Conservation (phyloP, 35 echinoderm and acorn worm species). For the Hemicentrotus pulcherrimus region DNA sequence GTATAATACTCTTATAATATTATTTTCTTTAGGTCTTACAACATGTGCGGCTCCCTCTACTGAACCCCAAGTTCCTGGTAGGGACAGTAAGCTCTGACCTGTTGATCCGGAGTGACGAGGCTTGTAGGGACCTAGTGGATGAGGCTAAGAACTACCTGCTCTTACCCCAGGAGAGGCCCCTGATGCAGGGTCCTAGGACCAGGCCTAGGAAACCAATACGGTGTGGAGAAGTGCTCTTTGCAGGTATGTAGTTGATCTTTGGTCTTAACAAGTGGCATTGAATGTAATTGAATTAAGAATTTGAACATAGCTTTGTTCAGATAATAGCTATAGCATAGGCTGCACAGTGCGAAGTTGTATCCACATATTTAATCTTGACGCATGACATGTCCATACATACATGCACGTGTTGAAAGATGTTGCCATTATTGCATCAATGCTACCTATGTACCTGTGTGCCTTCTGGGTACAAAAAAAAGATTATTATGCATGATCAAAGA, state of each 20-base stretch:
- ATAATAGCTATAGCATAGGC: no score
- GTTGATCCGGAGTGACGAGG: slow-evolving; percentile 93
- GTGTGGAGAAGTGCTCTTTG: slow-evolving; percentile 98
- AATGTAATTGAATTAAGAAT: no score
- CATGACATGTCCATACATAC: no score
- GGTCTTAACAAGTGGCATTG: no score
- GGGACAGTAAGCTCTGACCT: slow-evolving; percentile 96
- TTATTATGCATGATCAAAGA: no score
- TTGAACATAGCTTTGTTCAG: no score
- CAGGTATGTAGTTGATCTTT: slow-evolving; percentile 59
- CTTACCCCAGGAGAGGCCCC: slow-evolving; percentile 91
- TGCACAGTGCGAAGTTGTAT: no score
- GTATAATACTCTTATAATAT: background rate
- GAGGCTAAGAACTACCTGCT: slow-evolving; percentile 98
- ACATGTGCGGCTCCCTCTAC: slow-evolving; percentile 86
- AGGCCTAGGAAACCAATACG: slow-evolving; percentile 93
- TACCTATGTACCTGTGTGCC: no score
- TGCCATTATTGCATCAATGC: no score
- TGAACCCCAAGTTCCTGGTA: slow-evolving; percentile 95
- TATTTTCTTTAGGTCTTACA: slow-evolving; percentile 67
- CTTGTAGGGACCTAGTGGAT: slow-evolving; percentile 95
- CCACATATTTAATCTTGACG: no score
- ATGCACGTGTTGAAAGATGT: no score
- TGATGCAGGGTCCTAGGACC: slow-evolving; percentile 96
- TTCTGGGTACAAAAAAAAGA: no score